These are phyloP conservation scores for Erebia palarica DNA, from an alignment of 2,888 invertebrate species.

Conservation along the genomic window DNA sequence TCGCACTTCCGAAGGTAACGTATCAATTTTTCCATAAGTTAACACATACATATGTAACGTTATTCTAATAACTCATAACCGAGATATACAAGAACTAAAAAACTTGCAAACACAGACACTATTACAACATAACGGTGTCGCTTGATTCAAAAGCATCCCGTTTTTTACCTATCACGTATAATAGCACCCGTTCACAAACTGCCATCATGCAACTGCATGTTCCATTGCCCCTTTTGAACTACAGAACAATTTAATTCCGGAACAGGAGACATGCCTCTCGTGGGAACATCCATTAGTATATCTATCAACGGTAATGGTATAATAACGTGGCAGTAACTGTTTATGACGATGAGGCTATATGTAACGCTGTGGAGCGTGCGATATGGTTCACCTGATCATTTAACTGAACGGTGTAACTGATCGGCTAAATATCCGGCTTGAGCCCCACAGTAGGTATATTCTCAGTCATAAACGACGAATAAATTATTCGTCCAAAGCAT, in stretches of 20 bases:
- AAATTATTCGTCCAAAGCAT: too few relatives aligned
- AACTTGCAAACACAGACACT: slow-evolving; percentile 5
- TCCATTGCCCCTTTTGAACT: slow-evolving; percentile 3
- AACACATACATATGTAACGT: not conserved
- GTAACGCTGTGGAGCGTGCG: slow-evolving; percentile 55
- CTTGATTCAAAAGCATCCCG: slow-evolving; percentile 5
- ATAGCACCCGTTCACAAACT: slow-evolving; percentile 6
- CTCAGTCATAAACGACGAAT: not conserved
- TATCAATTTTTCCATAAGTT: not conserved
- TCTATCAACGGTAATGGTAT: slow-evolving; percentile 34
- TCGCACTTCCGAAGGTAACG: not conserved
- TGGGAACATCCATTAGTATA: slow-evolving; percentile 36
- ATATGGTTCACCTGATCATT: slow-evolving; percentile 47
- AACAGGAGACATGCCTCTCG: slow-evolving; percentile 33
- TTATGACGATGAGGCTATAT: slow-evolving; percentile 36
- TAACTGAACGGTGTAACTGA: slow-evolving; percentile 10
- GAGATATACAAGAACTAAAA: not conserved
- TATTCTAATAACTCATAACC: slow-evolving; percentile 1
- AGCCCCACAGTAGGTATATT: not conserved
- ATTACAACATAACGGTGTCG: not conserved
- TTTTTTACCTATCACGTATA: slow-evolving; percentile 7
- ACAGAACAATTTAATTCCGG: slow-evolving; percentile 21
- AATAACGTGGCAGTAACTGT: slow-evolving; percentile 39
- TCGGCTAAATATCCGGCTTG: slow-evolving; percentile 7
- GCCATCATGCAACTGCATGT: slow-evolving; percentile 14